These are phyloP conservation scores for Chymomyza caudatula DNA, from an alignment of 2,888 invertebrate species.

Conservation along the genomic window DNA sequence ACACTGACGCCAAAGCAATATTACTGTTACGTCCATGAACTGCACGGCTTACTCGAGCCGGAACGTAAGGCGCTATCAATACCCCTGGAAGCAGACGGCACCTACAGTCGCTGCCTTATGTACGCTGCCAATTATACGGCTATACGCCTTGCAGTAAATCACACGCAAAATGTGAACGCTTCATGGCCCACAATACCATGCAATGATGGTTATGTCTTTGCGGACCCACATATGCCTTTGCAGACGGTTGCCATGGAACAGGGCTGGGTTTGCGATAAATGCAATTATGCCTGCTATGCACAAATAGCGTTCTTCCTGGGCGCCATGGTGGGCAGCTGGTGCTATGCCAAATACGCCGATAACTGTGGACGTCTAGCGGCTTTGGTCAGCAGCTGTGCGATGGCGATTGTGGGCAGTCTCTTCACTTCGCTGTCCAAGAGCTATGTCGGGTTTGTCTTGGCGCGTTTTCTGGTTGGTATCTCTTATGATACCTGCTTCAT, in stretches of 20 bases:
- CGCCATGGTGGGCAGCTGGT: conserved; percentile 88
- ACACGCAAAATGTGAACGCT: conserved; percentile 79
- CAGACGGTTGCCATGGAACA: conserved; percentile 89
- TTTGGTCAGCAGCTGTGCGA: conserved; percentile 85
- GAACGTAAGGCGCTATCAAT: conserved; percentile 84
- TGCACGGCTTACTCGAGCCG: conserved; percentile 83
- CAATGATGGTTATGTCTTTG: conserved; percentile 87
- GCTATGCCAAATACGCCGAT: conserved; percentile 92
- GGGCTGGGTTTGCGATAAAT: conserved; percentile 90
- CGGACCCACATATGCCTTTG: conserved; percentile 86
- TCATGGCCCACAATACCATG: conserved; percentile 85
- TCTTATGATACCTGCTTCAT: conserved; percentile 93
- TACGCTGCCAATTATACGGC: conserved; percentile 84
- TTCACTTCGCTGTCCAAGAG: conserved; percentile 84
- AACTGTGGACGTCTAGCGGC: conserved; percentile 89
- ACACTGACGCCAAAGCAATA: conserved; percentile 87
- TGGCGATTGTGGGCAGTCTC: conserved; percentile 84
- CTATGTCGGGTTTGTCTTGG: conserved; percentile 86
- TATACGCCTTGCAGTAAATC: conserved; percentile 79
- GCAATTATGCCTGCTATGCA: conserved; percentile 85
- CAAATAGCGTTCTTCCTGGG: conserved; percentile 92
- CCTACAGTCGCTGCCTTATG: conserved; percentile 85
- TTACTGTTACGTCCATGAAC: conserved; percentile 88
- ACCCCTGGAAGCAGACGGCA: conserved; percentile 79
- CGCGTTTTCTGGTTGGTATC: conserved; percentile 89